Base-by-base conservation (phyloP, 2,888 invertebrate species). In the Elmis aenea region DNA sequence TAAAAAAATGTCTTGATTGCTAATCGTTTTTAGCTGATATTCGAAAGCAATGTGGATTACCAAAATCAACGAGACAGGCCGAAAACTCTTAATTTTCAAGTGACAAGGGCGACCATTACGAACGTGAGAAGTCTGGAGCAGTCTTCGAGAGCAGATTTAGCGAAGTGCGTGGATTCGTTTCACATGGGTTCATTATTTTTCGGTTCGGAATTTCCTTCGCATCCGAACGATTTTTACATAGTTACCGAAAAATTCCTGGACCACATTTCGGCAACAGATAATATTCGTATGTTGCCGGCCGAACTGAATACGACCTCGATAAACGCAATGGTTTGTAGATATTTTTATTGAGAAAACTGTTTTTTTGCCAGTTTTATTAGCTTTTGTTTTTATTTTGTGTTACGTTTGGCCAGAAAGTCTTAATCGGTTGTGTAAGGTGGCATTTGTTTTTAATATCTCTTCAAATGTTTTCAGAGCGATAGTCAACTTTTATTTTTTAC, bases 51-150 rank as follows among this genome's bases (percentile, higher is more conserved):
- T 15, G 64, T 76, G 5, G 85, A 87, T 49, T 82, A 84, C 55
- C 78, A 84, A 2, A 83, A 80, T 31, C 92, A 88, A 67, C 78
- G 84, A 42, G 93, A 94, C 65, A 74, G 93, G 13, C 96, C 95
- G 0, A 85, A 84, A 55, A 83, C 87, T 14, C 72, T 96, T 48
- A 90, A 92, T 58, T 70, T 90, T 16, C 88, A 89, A 67, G 82
- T 85, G 1, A 88, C 90, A 2, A 73, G 88, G 30, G 80, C 85
- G 24, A 74, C 81, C 0, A 69, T 83, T 33, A 83, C 85, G 11
- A 88, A 88, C 61, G 77, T 80, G 11, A 68, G 80, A 28, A 74
- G 76, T 25, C 69, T 73, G 28, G 79, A 80, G 41, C 71, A 73
- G 44, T 73, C 82, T 59, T 88, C 87, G 0, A 71, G 86, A 38